Evolutionary conservation across 2,113 vertebrate genomes (phyloP), one percentile per base, ranked within the genome.

Genomic region (Dipodomys stephensi): DNA sequence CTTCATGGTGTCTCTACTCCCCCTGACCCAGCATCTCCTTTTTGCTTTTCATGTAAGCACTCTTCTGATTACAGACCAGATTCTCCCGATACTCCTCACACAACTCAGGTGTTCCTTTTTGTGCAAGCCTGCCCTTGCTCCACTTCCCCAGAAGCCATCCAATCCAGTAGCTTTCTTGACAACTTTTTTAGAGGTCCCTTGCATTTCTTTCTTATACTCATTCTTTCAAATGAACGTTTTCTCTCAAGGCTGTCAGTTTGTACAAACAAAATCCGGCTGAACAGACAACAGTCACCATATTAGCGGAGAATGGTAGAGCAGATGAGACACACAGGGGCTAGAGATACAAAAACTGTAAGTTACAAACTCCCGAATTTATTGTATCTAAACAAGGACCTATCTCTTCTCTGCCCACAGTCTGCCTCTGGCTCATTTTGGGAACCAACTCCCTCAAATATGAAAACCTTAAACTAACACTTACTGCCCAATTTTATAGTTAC

Each of bases 181-280:
- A 67, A 7, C 35, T 57, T 23, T 30, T 53, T 57, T 92, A 85
- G 27, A 71, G 9, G 44, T 4, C 30, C 22, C 20, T 44, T 32
- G 13, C 18, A 39, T 30, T 79, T 64, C 32, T 69, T 79, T 92
- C 53, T 7, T 53, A 23, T 62, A 68, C 19, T 62, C 23, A 60
- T 69, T 91, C n/a, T 89, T 22, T 88, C 74, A 68, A 78, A 73
- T 23, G 18, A 91, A 22, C 49, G 28, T 64, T 67, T 27, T 93
- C 30, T 27, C 76, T 49, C 77, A 44, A 16, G 30, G 81, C 32
- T 93, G 83, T 35, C 67, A 65, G 23, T 69, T 79, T 69, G 53
- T 28, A 67, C 27, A 27, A 73, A 93, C 49, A 88, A 76, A 94
- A 67, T 49, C 68, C 62, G 62, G 82, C 62, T 65, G 30, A 44